Percentiles rank a stretch among this genome's conserved stretches.
These are phyloP conservation scores for Pristiophorus japonicus DNA, from an alignment of 2,113 vertebrate species.

Conservation along the genomic window DNA sequence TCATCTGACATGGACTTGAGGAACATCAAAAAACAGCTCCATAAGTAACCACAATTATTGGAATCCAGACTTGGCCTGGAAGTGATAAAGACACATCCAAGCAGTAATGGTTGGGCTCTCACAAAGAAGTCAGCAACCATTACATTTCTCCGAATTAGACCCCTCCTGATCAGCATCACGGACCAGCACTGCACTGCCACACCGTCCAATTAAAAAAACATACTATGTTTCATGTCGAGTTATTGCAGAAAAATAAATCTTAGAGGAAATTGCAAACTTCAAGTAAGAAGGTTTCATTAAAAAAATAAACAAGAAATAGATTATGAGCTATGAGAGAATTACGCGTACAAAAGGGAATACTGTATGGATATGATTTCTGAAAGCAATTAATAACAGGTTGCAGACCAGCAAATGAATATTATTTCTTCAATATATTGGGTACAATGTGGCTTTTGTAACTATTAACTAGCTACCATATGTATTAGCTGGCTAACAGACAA, in stretches of 20 bases:
- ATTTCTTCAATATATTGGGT: neutral
- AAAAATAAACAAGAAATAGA: neutral
- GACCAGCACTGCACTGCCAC: neutral
- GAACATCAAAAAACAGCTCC: neutral
- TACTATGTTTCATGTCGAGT: neutral
- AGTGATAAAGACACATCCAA: neutral
- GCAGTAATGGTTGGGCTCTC: neutral
- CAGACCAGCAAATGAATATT: neutral
- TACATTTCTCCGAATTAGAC: neutral
- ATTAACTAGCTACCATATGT: neutral
- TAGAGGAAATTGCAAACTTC: neutral
- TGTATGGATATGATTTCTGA: neutral
- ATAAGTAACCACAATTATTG: neutral
- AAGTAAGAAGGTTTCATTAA: conserved; percentile 10
- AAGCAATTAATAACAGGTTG: conserved; percentile 1
- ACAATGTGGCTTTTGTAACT: neutral
- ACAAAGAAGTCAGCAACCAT: neutral
- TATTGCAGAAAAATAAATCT: neutral
- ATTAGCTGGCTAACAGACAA: conserved; percentile 10
- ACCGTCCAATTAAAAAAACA: neutral
- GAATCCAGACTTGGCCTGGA: neutral
- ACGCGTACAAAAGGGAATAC: neutral
- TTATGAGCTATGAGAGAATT: neutral
- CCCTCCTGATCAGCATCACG: neutral
- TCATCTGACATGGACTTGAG: neutral